Evolutionary conservation across 2,888 invertebrate species (phyloP).

Genomic region (Drosophila mulleri): DNA sequence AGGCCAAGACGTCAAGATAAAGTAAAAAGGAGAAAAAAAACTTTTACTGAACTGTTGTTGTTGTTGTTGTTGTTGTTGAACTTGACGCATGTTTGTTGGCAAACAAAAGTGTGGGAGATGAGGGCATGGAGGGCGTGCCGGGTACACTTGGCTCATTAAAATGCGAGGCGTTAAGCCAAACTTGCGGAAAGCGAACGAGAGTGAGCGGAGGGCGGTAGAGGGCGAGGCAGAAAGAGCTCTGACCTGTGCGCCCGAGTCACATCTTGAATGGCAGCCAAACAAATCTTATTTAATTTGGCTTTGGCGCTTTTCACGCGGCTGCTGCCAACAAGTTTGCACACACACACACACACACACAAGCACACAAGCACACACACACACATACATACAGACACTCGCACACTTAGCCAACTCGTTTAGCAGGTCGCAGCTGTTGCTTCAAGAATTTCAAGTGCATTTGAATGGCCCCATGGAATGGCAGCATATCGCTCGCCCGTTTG

Average conservation of each 20-base stretch:
- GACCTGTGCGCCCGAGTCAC: slow-evolving; percentile 58
- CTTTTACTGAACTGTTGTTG: slow-evolving; percentile 37
- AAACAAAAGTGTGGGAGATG: slow-evolving; percentile 52
- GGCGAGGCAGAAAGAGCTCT: slow-evolving; percentile 14
- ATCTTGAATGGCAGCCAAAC: slow-evolving; percentile 75
- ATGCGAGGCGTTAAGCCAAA: slow-evolving; percentile 74
- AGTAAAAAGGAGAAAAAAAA: slow-evolving; percentile 48
- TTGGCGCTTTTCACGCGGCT: slow-evolving; percentile 68
- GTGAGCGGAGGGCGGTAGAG: neutral
- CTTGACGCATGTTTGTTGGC: slow-evolving; percentile 80
- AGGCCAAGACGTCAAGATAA: slow-evolving; percentile 77
- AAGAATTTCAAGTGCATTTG: slow-evolving; percentile 79
- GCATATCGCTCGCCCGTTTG: slow-evolving; percentile 59
- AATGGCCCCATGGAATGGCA: slow-evolving; percentile 62
- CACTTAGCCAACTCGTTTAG: slow-evolving; percentile 47
- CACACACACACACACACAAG: slow-evolving; percentile 1
- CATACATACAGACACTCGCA: slow-evolving; percentile 9
- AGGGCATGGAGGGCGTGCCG: slow-evolving; percentile 13
- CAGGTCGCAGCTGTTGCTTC: slow-evolving; percentile 78
- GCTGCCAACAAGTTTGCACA: slow-evolving; percentile 59
- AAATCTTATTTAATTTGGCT: slow-evolving; percentile 80
- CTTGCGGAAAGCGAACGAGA: slow-evolving; percentile 28
- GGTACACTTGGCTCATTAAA: slow-evolving; percentile 68
- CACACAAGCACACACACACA: slow-evolving; percentile 3
- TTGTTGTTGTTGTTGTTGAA: slow-evolving; percentile 52